These are phyloP conservation scores for Synanthedon vespiformis DNA, from an alignment of 2,888 invertebrate genomes.

Conservation along the genomic window DNA sequence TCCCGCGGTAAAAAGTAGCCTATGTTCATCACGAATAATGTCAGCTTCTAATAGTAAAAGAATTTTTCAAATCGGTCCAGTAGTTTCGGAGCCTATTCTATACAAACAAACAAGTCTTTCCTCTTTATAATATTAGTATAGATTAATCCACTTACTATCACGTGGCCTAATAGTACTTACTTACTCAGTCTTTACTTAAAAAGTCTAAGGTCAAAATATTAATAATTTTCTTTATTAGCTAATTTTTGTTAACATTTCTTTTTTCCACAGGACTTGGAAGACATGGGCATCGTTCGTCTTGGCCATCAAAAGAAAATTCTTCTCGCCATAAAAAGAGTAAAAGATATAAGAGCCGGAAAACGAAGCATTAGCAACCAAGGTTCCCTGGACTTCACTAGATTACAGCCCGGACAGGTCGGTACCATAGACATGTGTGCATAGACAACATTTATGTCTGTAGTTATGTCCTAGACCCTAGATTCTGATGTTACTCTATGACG, in stretches of 20 bases:
- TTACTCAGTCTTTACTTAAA: too few species aligned
- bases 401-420: conserved; percentile 65
- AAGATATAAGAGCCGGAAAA: conserved; percentile 91
- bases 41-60: too few species aligned
- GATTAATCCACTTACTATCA: too few species aligned
- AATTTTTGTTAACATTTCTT: not conserved
- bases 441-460: conserved; percentile 32
- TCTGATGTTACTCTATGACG: conserved; percentile 3
- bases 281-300: conserved; percentile 91
- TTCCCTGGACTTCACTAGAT: conserved; percentile 55
- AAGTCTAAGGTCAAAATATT: too few species aligned
- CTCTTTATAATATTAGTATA: too few species aligned
- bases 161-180: too few species aligned
- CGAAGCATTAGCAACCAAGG: conserved; percentile 70
- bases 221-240: too few species aligned
- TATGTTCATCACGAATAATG: too few species aligned
- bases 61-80: too few species aligned
- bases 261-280: conserved; percentile 85
- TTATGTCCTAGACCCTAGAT: conserved; percentile 45
- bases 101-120: too few species aligned
- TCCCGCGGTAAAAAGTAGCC: too few species aligned
- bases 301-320: conserved; percentile 99
- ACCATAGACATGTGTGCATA: conserved; percentile 12
- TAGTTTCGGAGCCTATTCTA: too few species aligned
- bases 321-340: conserved; percentile 95